Evolutionary conservation across 2,888 invertebrate species (phyloP).

Genomic region (Arge pagana): DNA sequence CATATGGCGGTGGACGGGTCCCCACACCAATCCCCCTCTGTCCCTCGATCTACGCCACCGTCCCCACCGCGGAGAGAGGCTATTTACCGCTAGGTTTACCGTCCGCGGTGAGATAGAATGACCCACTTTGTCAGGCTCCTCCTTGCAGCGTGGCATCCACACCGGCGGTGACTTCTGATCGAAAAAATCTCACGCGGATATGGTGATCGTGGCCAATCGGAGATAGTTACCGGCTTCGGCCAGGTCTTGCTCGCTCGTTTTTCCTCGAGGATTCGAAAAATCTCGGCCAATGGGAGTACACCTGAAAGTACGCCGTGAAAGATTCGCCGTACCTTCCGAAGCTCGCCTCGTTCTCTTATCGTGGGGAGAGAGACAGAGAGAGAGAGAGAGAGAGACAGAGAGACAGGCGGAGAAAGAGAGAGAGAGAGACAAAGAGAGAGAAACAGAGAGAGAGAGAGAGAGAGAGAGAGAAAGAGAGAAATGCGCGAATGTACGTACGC

Average conservation of each 20-base stretch:
- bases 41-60: constrained; percentile 34
- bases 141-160: constrained; percentile 55
- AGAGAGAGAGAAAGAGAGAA: too few species aligned
- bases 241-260: constrained; percentile 15
- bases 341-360: too few species aligned
- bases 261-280: constrained; percentile 14
- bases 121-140: constrained; percentile 56
- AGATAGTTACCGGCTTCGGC: constrained; percentile 31
- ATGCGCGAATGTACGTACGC: background rate
- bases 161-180: constrained; percentile 50
- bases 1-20: constrained; percentile 33
- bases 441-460: too few species aligned
- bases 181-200: constrained; percentile 50
- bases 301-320: constrained; percentile 7
- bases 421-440: too few species aligned
- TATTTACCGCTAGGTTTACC: constrained; percentile 41
- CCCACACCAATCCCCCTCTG: background rate
- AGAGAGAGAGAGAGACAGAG: too few species aligned
- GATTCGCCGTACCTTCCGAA: background rate
- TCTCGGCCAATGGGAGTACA: constrained; percentile 20
- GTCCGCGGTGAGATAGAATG: constrained; percentile 52
- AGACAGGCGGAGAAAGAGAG: too few species aligned
- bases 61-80: constrained; percentile 47
- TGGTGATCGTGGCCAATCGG: constrained; percentile 37
- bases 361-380: too few species aligned